phyloP scores from a whole-genome alignment of 92 coral and sea anemone species.

The Umimayanthus kanabou region DNA sequence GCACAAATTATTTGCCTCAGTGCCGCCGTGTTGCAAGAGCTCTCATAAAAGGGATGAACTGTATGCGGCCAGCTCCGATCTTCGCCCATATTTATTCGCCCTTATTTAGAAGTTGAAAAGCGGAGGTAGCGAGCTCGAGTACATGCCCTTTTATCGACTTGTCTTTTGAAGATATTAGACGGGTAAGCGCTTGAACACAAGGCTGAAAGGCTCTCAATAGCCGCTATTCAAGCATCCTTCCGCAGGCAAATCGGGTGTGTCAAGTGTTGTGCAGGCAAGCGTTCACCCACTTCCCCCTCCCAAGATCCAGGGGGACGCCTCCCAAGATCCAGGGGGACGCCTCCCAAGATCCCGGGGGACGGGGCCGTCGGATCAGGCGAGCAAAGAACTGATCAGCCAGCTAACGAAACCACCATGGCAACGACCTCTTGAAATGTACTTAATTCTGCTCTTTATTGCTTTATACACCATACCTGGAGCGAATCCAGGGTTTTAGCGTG shows the following conservation, averaged over 20 bases:
- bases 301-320: background rate
- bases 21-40: background rate
- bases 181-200: slow-evolving; percentile 1
- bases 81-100: background rate
- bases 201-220: slow-evolving; percentile 7
- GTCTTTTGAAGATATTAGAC: background rate
- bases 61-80: background rate
- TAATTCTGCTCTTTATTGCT: no score
- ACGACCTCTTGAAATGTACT: no score
- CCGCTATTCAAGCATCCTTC: background rate
- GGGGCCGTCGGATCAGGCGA: background rate
- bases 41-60: background rate
- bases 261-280: background rate
- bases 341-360: background rate
- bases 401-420: no score
- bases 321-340: background rate
- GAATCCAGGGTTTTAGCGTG: no score
- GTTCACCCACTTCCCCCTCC: background rate
- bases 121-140: background rate
- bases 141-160: background rate
- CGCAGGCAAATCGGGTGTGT: background rate
- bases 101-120: background rate
- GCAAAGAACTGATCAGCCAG: background rate
- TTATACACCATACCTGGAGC: no score
- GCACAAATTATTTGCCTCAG: background rate